phyloP scores from a whole-genome alignment of 2,113 vertebrate species.

The Trichechus manatus region DNA sequence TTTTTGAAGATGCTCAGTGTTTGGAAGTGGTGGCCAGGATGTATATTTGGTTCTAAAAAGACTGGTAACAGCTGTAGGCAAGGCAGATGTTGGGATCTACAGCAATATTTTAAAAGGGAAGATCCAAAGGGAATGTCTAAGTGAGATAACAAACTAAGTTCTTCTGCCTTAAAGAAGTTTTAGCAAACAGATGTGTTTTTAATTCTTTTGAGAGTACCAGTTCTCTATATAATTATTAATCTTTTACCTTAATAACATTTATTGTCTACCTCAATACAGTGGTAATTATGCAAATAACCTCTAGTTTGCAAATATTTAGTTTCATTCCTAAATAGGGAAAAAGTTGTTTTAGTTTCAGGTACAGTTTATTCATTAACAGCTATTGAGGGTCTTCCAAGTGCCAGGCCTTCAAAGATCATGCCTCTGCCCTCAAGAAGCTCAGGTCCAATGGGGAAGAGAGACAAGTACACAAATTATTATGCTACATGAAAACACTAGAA shows the following conservation, averaged over 20 bases:
- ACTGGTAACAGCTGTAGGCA: background rate
- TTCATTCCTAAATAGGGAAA: background rate
- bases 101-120: background rate
- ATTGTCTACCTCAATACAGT: background rate
- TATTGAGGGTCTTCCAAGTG: background rate
- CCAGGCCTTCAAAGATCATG: background rate
- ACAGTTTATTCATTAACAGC: background rate
- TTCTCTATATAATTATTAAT: background rate
- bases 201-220: background rate
- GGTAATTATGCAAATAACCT: background rate
- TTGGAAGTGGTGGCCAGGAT: background rate
- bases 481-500: background rate
- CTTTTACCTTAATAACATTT: background rate
- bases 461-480: background rate
- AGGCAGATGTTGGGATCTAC: background rate
- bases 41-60: background rate
- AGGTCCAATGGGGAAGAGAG: background rate
- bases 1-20: background rate
- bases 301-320: background rate
- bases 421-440: background rate
- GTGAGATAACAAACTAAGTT: background rate
- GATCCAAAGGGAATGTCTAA: background rate
- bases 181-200: background rate
- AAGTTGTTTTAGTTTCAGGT: slow-evolving; percentile 3
- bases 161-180: background rate